Conservation (phyloP, 2,113 vertebrate species). For the Fukomys damarensis region DNA sequence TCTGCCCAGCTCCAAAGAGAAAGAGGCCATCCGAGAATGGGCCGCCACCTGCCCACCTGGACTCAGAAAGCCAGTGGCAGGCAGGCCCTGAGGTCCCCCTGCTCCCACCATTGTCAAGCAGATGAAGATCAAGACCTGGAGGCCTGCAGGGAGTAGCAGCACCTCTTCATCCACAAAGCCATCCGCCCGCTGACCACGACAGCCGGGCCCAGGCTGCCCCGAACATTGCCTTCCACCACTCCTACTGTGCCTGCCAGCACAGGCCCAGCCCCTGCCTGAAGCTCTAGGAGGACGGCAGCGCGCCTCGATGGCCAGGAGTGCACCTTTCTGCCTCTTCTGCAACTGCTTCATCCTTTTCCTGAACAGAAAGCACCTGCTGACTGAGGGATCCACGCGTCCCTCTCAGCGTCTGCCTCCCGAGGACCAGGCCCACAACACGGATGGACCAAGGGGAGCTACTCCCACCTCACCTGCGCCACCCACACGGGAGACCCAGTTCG, state of each 20-base stretch:
- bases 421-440: slow-evolving; percentile 98
- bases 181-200: slow-evolving; percentile 98
- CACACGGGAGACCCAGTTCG: slow-evolving; percentile 99
- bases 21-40: slow-evolving; percentile 98
- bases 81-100: slow-evolving; percentile 97
- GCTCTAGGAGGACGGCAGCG: background rate
- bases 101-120: slow-evolving; percentile 96
- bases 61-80: slow-evolving; percentile 97
- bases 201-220: slow-evolving; percentile 95
- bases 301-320: slow-evolving; percentile 78
- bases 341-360: slow-evolving; percentile 99
- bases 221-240: slow-evolving; percentile 97
- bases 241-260: slow-evolving; percentile 94
- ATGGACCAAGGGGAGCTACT: slow-evolving; percentile 99
- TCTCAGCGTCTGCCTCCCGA: slow-evolving; percentile 97
- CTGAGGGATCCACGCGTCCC: slow-evolving; percentile 98
- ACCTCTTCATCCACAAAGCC: slow-evolving; percentile 97
- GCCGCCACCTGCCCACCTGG: slow-evolving; percentile 92
- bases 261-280: slow-evolving; percentile 68
- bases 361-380: slow-evolving; percentile 99
- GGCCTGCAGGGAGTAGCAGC: slow-evolving; percentile 98
- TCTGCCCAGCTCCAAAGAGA: slow-evolving; percentile 99
- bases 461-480: slow-evolving; percentile 94
- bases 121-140: slow-evolving; percentile 99
- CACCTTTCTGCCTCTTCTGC: slow-evolving; percentile 98